These are phyloP conservation scores for Colinus virginianus DNA, from an alignment of 2,113 vertebrate species.

Conservation along the genomic window DNA sequence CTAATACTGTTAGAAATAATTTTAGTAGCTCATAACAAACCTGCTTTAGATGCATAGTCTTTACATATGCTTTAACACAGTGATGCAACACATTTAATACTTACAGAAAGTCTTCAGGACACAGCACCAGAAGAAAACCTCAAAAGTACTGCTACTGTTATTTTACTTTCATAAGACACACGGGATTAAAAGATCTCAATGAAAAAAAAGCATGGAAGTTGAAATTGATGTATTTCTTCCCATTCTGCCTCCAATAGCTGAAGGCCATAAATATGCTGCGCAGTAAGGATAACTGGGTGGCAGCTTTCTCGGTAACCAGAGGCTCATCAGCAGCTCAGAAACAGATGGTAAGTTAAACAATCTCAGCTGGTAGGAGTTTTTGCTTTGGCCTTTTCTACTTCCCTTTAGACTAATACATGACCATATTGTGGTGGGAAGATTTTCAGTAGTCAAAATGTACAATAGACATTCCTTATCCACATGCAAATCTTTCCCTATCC, in stretches of 20 bases:
- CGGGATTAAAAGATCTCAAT: neutral
- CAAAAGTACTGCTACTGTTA: neutral
- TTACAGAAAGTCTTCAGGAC: neutral
- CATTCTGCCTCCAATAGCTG: neutral
- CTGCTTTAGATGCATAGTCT: neutral
- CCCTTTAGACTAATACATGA: neutral
- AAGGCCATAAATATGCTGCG: neutral
- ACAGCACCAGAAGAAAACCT: neutral
- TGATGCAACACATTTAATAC: neutral
- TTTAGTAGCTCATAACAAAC: neutral
- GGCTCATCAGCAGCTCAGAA: neutral
- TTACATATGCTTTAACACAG: neutral
- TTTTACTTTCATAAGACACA: neutral
- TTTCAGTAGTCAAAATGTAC: constrained; percentile 15
- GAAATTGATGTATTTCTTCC: constrained; percentile 10
- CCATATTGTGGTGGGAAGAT: neutral
- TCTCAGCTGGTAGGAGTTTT: constrained; percentile 60
- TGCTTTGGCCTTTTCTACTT: constrained; percentile 39
- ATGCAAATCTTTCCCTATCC: neutral
- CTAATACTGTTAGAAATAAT: neutral
- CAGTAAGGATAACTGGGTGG: neutral
- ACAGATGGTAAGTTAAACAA: constrained; percentile 67
- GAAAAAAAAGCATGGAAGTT: neutral
- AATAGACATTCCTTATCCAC: neutral
- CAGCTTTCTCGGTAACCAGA: constrained; percentile 17